Conservation (phyloP, 2,888 invertebrate genomes). For the Drosophila cyrtoloma region DNA sequence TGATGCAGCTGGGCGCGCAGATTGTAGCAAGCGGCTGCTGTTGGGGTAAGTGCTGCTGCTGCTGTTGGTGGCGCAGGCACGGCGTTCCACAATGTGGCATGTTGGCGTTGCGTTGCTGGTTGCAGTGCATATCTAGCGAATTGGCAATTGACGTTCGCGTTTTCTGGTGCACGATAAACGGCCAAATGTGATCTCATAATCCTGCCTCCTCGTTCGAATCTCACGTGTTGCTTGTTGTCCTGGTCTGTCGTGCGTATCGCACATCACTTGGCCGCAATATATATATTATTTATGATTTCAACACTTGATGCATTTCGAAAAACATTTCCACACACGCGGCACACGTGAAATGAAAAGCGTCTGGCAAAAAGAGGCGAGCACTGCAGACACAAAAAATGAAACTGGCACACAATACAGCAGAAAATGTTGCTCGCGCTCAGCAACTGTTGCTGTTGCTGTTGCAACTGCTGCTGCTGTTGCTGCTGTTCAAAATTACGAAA, state of each 20-base stretch:
- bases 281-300: slow-evolving; percentile 35
- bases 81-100: slow-evolving; percentile 31
- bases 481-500: slow-evolving; percentile 72
- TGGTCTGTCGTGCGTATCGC: slow-evolving; percentile 45
- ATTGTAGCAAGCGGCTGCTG: slow-evolving; percentile 45
- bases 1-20: slow-evolving; percentile 63
- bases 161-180: slow-evolving; percentile 76
- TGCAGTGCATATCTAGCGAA: slow-evolving; percentile 65
- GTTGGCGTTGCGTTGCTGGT: slow-evolving; percentile 16
- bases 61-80: slow-evolving; percentile 24
- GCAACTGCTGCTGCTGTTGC: slow-evolving; percentile 24
- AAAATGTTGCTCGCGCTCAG: slow-evolving; percentile 38
- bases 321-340: slow-evolving; percentile 49
- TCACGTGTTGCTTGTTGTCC: slow-evolving; percentile 42
- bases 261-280: slow-evolving; percentile 74
- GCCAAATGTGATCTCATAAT: slow-evolving; percentile 83
- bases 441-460: slow-evolving; percentile 31
- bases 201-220: slow-evolving; percentile 49
- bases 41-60: slow-evolving; percentile 15
- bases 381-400: slow-evolving; percentile 55
- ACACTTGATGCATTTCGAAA: slow-evolving; percentile 60
- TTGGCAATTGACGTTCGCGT: slow-evolving; percentile 56
- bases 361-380: slow-evolving; percentile 56
- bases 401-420: slow-evolving; percentile 68
- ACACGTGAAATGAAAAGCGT: slow-evolving; percentile 65